A percentile compares a stretch with the other conserved stretches of the same genome.
These are phyloP conservation scores for Micropoecilia bifurca DNA, from an alignment of 2,797 vertebrate species.

Conservation along the genomic window DNA sequence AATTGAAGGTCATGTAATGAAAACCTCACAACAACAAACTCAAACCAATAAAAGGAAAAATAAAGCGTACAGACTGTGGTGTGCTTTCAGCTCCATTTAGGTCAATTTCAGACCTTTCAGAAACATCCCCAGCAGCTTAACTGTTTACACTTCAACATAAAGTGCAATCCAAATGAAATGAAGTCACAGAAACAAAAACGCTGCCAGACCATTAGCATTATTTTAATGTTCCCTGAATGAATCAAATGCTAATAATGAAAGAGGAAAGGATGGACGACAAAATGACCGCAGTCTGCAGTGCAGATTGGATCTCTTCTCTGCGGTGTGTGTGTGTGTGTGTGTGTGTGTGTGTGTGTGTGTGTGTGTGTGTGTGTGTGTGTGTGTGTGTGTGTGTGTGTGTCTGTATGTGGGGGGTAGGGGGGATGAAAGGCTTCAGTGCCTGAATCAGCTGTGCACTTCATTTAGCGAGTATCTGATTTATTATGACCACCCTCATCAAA, in stretches of 20 bases:
- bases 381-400: too few relatives aligned
- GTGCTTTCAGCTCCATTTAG: slow-evolving; percentile 19
- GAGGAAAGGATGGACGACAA: slow-evolving; percentile 9
- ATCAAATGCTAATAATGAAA: slow-evolving; percentile 8
- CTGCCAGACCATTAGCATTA: slow-evolving; percentile 6
- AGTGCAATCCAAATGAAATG: slow-evolving; percentile 16
- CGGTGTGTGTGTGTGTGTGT: slow-evolving; percentile 11
- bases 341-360: too few relatives aligned
- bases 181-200: slow-evolving; percentile 12
- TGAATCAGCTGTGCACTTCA: slow-evolving; percentile 60
- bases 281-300: slow-evolving; percentile 27
- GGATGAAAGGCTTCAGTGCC: slow-evolving; percentile 25
- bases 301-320: slow-evolving; percentile 19
- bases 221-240: slow-evolving; percentile 13
- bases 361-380: too few relatives aligned
- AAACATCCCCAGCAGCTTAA: background rate
- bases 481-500: slow-evolving; percentile 58
- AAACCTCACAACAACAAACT: background rate
- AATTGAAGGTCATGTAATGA: background rate
- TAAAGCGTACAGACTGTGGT: background rate
- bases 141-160: slow-evolving; percentile 22
- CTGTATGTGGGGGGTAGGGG: background rate
- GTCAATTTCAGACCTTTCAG: slow-evolving; percentile 1
- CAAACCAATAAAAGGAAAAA: background rate
- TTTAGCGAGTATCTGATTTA: slow-evolving; percentile 63